Evolutionary conservation across 2,888 invertebrate species (phyloP).

Genomic region (Ennomos fuscantarius): DNA sequence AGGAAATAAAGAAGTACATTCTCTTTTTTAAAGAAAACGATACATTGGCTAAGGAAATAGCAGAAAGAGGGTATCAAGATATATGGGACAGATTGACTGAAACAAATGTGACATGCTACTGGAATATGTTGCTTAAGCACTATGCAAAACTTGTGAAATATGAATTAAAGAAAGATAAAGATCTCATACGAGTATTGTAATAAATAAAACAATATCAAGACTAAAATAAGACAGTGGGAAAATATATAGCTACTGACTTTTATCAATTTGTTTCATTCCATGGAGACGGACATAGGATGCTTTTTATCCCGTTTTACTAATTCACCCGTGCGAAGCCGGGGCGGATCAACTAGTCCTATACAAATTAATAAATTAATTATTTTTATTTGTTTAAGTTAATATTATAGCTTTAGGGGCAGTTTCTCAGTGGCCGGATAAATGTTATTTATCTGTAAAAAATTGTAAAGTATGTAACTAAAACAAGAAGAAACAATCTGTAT

Average conservation of each 20-base stretch:
- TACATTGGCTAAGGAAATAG: slow-evolving; percentile 90
- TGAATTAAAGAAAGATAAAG: slow-evolving; percentile 84
- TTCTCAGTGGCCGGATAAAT: too few relatives aligned
- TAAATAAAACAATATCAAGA: slow-evolving; percentile 20
- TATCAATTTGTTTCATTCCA: neutral
- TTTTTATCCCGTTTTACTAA: too few relatives aligned
- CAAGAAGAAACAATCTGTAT: too few relatives aligned
- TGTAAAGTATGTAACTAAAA: too few relatives aligned
- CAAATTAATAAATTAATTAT: too few relatives aligned
- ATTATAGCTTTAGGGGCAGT: too few relatives aligned
- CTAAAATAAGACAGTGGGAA: slow-evolving; percentile 13
- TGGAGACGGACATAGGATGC: too few relatives aligned
- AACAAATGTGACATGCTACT: slow-evolving; percentile 94
- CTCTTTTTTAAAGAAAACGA: slow-evolving; percentile 92
- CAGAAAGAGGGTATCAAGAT: slow-evolving; percentile 92
- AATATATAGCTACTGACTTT: slow-evolving; percentile 23
- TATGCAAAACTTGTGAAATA: slow-evolving; percentile 91
- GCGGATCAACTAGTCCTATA: too few relatives aligned
- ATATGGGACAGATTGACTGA: slow-evolving; percentile 93
- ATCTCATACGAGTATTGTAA: slow-evolving; percentile 80
- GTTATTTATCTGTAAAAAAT: too few relatives aligned
- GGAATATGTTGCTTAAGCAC: slow-evolving; percentile 90
- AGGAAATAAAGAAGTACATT: slow-evolving; percentile 89
- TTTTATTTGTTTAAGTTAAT: too few relatives aligned
- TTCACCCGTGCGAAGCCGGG: too few relatives aligned